Evolutionary conservation across 2,888 invertebrate species (phyloP), one percentile per base, ranked within the genome.

Genomic region (Dexiosoma caninum): DNA sequence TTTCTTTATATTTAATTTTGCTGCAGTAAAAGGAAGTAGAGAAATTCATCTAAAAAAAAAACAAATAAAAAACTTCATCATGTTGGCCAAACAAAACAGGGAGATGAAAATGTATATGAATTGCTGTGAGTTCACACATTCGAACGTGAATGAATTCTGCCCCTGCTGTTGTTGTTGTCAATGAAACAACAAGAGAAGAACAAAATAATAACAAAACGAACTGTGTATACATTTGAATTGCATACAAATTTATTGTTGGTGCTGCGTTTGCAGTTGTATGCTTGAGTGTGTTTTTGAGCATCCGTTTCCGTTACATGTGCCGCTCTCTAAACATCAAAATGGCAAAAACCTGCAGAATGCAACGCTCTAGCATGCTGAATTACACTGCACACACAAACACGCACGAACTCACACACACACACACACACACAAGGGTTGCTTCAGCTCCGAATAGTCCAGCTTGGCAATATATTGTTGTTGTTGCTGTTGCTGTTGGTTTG

Each of bases 221-320:
- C 4, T 60, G 60, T 49, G 60, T 49, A 35, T 40, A 44, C 53
- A 55, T 64, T 71, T 55, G 55, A 78, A 78, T 57, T 71, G 71
- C 40, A 78, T 71, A 64, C 40, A 78, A 64, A 77, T 55, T 53
- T 76, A 59, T 44, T 40, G 14, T 40, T 30, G 27, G 32, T 23
- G 37, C 12, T 53, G 30, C 51, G 62, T 21, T n/a, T 66, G 37
- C 10, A 32, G 21, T 51, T 62, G 42, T 53, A 53, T 23, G 49
- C 59, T 55, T 78, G 55, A 55, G 19, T 70, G 64, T 71, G 62
- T 64, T n/a, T n/a, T 71, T 49, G 55, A 66, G 59, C 66, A 80
- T 80, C 79, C 79, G 79, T 76, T 76, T 76, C 79, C 79, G 70
- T 70, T 76, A 76, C 76, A 80, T 80, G 70, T 80, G 59, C 70